Evolutionary conservation across 2,797 vertebrate species (phyloP), one percentile per base, ranked within the genome.

Genomic region (Enteromius argenteus): DNA sequence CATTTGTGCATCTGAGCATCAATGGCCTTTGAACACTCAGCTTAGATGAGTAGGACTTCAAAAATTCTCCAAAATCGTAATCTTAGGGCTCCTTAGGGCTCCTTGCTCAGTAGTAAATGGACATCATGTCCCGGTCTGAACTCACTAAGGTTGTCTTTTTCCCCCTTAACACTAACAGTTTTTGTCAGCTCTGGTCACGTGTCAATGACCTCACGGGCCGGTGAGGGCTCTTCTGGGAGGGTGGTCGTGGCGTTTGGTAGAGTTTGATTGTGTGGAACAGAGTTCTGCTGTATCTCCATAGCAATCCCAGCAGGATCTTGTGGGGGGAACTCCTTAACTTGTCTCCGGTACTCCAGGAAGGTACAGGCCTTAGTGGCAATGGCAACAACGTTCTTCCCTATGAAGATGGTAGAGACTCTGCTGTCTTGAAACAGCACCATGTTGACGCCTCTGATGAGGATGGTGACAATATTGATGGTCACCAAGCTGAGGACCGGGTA

Each of bases 391-490:
- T 97, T 97, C 92, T 97, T 97, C 86, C 96, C 96, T 0, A 97
- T 96, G 73, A 97, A 97, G 89, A 97, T 96, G 51, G 96, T 96
- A 15, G 96, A 97, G 87, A 97, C 96, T 62, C 96, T 92, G 90
- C 96, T 96, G 91, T 97, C 96, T 76, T 96, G 96, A 88, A 96
- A 96, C 66, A 97, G 90, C 42, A 96, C 90, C 96, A 97, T 96
- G 86, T 97, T 97, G 88, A 96, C 90, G 11, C 94, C 96, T 32
- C 96, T 94, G 69, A 97, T 96, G 89, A 97, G 94, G 83, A 96
- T 96, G 6, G 96, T 97, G 85, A 96, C 96, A 0, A 96, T 92
- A 86, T 97, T 97, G 88, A 97, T 96, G 30, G 96, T 96, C 87
- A 96, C 96, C 58, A 97, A 93, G 91, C 96, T 97, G 85, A 97